Evolutionary conservation across 2,113 vertebrate species (phyloP).

Genomic region (Cheirogaleus medius): DNA sequence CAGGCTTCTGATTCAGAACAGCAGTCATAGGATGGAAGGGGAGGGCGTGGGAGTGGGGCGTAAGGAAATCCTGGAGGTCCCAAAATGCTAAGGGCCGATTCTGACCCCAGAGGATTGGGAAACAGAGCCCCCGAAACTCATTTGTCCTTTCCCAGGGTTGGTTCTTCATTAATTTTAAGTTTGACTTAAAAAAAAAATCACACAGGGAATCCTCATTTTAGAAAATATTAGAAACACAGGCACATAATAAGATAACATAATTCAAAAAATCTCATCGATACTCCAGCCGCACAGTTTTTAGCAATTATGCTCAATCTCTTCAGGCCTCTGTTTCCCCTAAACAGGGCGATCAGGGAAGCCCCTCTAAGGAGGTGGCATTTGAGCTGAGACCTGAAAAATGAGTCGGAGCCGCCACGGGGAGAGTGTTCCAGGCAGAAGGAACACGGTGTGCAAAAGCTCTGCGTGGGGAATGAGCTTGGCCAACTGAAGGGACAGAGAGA

Average conservation of each 20-base stretch:
- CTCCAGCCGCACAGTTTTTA: not conserved
- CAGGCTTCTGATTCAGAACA: not conserved
- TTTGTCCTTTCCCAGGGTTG: not conserved
- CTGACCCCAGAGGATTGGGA: not conserved
- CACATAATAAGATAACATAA: not conserved
- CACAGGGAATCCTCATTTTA: not conserved
- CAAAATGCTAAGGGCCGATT: not conserved
- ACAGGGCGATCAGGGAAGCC: not conserved
- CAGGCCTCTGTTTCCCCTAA: not conserved
- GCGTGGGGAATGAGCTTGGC: not conserved
- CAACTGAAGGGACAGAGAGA: not conserved
- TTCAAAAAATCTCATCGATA: not conserved
- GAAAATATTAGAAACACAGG: not conserved
- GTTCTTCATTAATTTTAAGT: slow-evolving; percentile 8
- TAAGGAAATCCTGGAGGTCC: not conserved
- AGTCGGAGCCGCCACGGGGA: not conserved
- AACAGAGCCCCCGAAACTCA: not conserved
- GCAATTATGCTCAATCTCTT: not conserved
- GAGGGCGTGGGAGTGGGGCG: too few relatives aligned
- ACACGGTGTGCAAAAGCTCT: not conserved
- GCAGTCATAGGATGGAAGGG: too few relatives aligned
- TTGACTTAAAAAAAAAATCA: not conserved
- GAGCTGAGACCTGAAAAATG: not conserved
- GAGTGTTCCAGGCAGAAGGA: not conserved
- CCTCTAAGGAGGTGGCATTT: not conserved